Percentiles rank a stretch among this genome's conserved stretches.
Conservation (phyloP, 2,888 invertebrate genomes). For the Pristionchus exspectatus region DNA sequence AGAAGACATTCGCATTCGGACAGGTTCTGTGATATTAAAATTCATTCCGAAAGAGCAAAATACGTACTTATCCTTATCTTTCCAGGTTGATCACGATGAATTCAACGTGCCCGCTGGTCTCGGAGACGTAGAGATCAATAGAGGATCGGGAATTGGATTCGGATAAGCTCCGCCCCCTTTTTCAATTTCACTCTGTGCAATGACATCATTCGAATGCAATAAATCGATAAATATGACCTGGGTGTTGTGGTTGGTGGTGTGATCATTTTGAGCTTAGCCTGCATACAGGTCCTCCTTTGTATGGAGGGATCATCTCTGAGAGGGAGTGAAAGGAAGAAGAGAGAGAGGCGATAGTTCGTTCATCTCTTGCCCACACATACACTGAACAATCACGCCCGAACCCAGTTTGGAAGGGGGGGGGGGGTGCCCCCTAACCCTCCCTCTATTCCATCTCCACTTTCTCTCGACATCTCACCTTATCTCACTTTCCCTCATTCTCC, state of each 20-base stretch:
- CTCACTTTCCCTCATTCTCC: slow-evolving; percentile 47
- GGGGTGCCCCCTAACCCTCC: slow-evolving; percentile 32
- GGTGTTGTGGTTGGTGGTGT: neutral
- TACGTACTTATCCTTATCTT: neutral
- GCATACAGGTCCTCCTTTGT: slow-evolving; percentile 44
- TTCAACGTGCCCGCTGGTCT: slow-evolving; percentile 71
- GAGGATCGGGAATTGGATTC: slow-evolving; percentile 73
- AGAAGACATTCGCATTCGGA: slow-evolving; percentile 71
- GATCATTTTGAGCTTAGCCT: slow-evolving; percentile 23
- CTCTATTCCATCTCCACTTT: slow-evolving; percentile 18
- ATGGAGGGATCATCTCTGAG: slow-evolving; percentile 41
- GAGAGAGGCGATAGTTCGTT: slow-evolving; percentile 15
- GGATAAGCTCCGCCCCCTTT: slow-evolving; percentile 57
- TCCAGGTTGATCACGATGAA: slow-evolving; percentile 68
- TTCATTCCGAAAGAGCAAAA: neutral
- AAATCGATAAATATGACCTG: slow-evolving; percentile 37
- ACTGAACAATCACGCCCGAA: slow-evolving; percentile 37
- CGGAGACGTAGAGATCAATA: slow-evolving; percentile 69
- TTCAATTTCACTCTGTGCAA: neutral
- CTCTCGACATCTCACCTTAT: slow-evolving; percentile 46
- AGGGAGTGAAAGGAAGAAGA: neutral
- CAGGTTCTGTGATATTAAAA: too few relatives aligned
- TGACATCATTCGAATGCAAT: neutral
- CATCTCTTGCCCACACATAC: slow-evolving; percentile 47
- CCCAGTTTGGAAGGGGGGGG: slow-evolving; percentile 1